Conservation (phyloP, 2,888 invertebrate genomes). For the Tipula unca region DNA sequence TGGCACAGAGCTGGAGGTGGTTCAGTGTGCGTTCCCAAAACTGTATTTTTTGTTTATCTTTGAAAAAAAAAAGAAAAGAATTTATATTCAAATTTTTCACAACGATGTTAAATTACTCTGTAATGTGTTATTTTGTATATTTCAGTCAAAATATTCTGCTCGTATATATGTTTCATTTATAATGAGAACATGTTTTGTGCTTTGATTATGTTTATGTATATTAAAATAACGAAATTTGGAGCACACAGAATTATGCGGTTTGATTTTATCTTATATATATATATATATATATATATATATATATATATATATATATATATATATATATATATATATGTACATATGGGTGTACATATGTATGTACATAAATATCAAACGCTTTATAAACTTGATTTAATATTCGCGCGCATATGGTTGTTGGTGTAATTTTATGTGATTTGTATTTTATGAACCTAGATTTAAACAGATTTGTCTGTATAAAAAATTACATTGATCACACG, state of each 20-base stretch:
- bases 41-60: neutral
- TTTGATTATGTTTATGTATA: neutral
- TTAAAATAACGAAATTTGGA: neutral
- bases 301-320: no score
- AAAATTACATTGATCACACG: no score
- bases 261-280: neutral
- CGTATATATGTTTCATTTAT: neutral
- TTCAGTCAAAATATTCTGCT: neutral
- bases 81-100: neutral
- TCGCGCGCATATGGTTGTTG: neutral
- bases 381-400: neutral
- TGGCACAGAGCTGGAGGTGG: neutral
- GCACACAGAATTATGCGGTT: neutral
- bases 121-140: neutral
- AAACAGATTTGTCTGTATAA: no score
- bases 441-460: no score
- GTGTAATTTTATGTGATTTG: no score
- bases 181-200: neutral
- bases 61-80: neutral
- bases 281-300: no score
- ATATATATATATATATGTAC: no score
- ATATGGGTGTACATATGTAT: no score
- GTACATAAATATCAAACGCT: neutral
- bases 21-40: neutral
- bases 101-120: neutral